Conservation (phyloP, 2,888 invertebrate genomes). For the Zaprionus lineosus region DNA sequence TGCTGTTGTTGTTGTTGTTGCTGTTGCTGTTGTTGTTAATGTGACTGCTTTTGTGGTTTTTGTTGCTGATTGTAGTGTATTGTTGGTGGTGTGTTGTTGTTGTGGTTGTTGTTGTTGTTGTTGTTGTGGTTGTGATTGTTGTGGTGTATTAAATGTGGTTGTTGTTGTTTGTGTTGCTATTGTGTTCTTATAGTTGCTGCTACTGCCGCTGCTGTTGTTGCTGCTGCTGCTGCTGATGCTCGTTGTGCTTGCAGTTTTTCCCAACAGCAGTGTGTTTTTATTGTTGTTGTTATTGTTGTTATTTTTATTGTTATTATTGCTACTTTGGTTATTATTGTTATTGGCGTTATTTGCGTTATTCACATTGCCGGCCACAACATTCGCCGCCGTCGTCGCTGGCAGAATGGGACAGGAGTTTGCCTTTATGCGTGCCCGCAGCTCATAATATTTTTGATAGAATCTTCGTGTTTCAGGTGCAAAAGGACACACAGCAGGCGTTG, state of each 20-base stretch:
- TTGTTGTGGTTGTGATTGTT: conserved; percentile 19
- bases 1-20: conserved; percentile 66
- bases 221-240: conserved; percentile 43
- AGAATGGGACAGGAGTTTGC: conserved; percentile 91
- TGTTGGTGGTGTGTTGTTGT: conserved; percentile 56
- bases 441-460: conserved; percentile 94
- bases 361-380: conserved; percentile 56
- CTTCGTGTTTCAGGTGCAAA: conserved; percentile 81
- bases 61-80: conserved; percentile 18
- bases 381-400: conserved; percentile 83
- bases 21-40: conserved; percentile 44
- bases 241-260: conserved; percentile 48
- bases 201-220: conserved; percentile 39
- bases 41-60: conserved; percentile 50
- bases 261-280: conserved; percentile 64
- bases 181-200: conserved; percentile 47
- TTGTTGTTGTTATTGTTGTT: conserved; percentile 56
- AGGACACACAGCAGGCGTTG: conserved; percentile 2
- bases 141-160: conserved; percentile 35
- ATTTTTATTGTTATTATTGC: conserved; percentile 63
- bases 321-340: conserved; percentile 78
- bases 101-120: conserved; percentile 40
- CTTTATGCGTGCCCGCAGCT: conserved; percentile 94
- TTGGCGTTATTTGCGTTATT: conserved; percentile 37
- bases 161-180: conserved; percentile 31